Evolutionary conservation across 23 tunicate genomes (phyloP).

Genomic region (Trididemnum nubilum): DNA sequence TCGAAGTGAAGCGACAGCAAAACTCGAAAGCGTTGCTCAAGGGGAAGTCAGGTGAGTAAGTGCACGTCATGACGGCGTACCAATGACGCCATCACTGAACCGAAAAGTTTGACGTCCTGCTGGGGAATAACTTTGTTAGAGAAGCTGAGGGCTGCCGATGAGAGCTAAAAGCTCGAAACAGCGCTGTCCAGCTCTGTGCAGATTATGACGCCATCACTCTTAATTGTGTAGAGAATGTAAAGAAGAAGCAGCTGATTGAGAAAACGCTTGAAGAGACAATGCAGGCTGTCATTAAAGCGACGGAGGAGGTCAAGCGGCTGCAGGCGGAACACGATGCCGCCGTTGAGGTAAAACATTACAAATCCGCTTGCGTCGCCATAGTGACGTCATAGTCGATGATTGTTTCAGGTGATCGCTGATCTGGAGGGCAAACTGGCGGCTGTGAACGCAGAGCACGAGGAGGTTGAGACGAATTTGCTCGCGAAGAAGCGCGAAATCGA

Average conservation of each 20-base stretch:
- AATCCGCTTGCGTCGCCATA: neutral
- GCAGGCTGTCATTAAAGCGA: slow-evolving; percentile 53
- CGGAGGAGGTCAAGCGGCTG: slow-evolving; percentile 60
- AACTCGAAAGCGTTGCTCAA: slow-evolving; percentile 67
- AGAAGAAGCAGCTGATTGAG: slow-evolving; percentile 58
- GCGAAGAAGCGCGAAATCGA: slow-evolving; percentile 29
- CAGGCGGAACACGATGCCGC: slow-evolving; percentile 54
- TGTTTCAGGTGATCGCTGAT: slow-evolving; percentile 15
- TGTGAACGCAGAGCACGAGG: slow-evolving; percentile 46
- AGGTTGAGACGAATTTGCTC: slow-evolving; percentile 20
- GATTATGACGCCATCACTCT: neutral
- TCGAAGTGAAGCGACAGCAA: slow-evolving; percentile 67
- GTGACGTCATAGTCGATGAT: neutral
- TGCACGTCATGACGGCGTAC: neutral
- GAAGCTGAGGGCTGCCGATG: too few species aligned
- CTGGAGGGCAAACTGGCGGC: slow-evolving; percentile 29
- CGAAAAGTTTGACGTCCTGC: too few species aligned
- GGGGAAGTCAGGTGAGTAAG: slow-evolving; percentile 70
- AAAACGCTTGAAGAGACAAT: slow-evolving; percentile 68
- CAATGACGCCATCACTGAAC: neutral
- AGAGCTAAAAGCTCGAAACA: too few species aligned
- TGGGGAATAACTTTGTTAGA: too few species aligned
- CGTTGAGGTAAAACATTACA: slow-evolving; percentile 25
- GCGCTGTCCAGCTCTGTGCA: too few species aligned
- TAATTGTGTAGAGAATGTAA: slow-evolving; percentile 73